These are phyloP conservation scores for Athalia cordata DNA, from an alignment of 2,888 invertebrate species.

Conservation along the genomic window DNA sequence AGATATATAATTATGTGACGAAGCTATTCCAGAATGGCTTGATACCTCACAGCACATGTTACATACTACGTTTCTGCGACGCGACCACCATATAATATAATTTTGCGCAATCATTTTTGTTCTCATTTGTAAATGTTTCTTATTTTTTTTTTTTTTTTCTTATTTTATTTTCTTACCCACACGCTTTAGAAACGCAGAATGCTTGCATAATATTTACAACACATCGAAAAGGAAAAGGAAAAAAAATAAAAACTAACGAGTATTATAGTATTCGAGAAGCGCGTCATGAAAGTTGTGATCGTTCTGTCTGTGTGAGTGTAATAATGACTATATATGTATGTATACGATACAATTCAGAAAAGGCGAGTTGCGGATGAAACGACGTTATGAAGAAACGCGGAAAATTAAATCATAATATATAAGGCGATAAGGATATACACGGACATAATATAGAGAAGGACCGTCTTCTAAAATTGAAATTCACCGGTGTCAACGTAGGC, in stretches of 20 bases:
- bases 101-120: conserved; percentile 33
- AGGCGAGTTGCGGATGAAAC: background rate
- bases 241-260: background rate
- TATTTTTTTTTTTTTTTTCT: background rate
- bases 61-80: too few relatives aligned
- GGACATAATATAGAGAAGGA: background rate
- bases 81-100: background rate
- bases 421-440: too few relatives aligned
- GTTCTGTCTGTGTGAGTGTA: too few relatives aligned
- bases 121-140: background rate
- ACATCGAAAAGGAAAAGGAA: background rate
- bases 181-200: conserved; percentile 1
- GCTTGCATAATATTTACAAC: conserved; percentile 27
- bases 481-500: background rate
- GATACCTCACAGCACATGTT: background rate
- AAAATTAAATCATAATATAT: background rate
- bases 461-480: background rate
- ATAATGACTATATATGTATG: too few relatives aligned
- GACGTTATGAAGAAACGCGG: background rate
- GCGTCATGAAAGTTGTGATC: too few relatives aligned
- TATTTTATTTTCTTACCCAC: background rate
- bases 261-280: background rate
- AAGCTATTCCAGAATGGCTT: background rate
- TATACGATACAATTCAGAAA: too few relatives aligned
- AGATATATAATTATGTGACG: background rate